Percentiles rank a stretch among this genome's conserved stretches.
These are phyloP conservation scores for Lasiurus cinereus DNA, from an alignment of 2,113 vertebrate genomes.

Conservation along the genomic window DNA sequence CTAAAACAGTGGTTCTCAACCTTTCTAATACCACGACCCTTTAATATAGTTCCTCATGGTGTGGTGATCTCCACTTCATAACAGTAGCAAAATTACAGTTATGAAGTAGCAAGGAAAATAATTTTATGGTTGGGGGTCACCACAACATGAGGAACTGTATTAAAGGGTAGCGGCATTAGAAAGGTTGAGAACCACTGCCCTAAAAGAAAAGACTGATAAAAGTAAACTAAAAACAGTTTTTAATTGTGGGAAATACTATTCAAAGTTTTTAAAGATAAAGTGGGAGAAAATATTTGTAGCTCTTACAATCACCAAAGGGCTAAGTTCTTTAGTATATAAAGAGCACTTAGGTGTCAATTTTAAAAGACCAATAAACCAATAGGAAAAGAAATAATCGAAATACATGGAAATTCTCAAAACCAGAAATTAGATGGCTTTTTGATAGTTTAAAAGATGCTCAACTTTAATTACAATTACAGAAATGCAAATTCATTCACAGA, in stretches of 20 bases:
- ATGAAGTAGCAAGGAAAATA: no score
- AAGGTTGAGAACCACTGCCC: no score
- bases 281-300: neutral
- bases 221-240: constrained; percentile 32
- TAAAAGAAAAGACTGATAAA: neutral
- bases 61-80: no score
- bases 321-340: constrained; percentile 25
- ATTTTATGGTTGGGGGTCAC: no score
- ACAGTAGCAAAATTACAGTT: no score
- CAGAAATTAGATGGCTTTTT: constrained; percentile 24
- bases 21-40: no score
- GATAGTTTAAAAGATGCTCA: constrained; percentile 35
- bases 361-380: constrained; percentile 26
- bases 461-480: constrained; percentile 29
- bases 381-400: constrained; percentile 16
- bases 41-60: no score
- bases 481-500: constrained; percentile 40
- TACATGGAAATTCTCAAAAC: neutral
- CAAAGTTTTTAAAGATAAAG: neutral
- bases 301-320: neutral
- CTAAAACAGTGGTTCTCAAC: no score
- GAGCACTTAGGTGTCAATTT: neutral
- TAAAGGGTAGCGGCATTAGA: no score
- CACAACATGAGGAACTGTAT: no score
- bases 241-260: constrained; percentile 14